Evolutionary conservation across 92 coral and sea anemone species (phyloP), one percentile per base, ranked within the genome.

Genomic region (Porites cylindrica): DNA sequence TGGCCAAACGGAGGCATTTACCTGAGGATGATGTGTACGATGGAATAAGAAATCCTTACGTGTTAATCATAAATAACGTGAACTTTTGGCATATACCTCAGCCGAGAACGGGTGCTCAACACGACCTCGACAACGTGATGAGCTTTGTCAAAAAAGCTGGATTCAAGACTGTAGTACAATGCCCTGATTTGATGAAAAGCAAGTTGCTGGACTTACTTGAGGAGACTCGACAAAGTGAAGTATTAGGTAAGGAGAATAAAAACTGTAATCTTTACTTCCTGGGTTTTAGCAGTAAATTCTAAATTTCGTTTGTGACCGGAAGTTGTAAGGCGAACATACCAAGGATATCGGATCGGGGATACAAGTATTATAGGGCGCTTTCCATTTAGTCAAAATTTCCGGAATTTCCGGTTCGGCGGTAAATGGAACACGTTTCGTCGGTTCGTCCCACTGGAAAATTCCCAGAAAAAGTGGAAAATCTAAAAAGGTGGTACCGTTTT

Each of bases 61-160:
- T 96, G 50, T 47, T 97, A 16, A 83, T 97, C 29, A 93, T 97
- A 43, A 92, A 92, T 89, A 97, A 97, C 52, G 94, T 95, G 26
- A 91, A 93, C 61, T 95, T 97, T 61, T 70, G 32, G 24, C 32
- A 58, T 11, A 71, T 53, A 20, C 90, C 89, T 4, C 79, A 78
- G 1, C 95, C 99, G 18, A 84, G 99, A 66, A 93, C 88, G 59
- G 99, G 99, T 11, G 98, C 95, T 1, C 13, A 29, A 4, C 89
- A 90, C 11, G 99, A 97, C 61, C 70, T 61, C 47, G 70, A 84
- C 11, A 92, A 97, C 84, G 68, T 97, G 79, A 76, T 56, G 13
- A 54, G 21, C 32, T 92, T 97, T 58, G 70, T 90, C 17, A 23
- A 70, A 6, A 77, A 77, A 43, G 97, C 98, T 65, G 92, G 93